Percentiles rank a stretch among this genome's conserved stretches.
phyloP scores from a whole-genome alignment of 2,113 vertebrate species.

The Myocastor coypus region DNA sequence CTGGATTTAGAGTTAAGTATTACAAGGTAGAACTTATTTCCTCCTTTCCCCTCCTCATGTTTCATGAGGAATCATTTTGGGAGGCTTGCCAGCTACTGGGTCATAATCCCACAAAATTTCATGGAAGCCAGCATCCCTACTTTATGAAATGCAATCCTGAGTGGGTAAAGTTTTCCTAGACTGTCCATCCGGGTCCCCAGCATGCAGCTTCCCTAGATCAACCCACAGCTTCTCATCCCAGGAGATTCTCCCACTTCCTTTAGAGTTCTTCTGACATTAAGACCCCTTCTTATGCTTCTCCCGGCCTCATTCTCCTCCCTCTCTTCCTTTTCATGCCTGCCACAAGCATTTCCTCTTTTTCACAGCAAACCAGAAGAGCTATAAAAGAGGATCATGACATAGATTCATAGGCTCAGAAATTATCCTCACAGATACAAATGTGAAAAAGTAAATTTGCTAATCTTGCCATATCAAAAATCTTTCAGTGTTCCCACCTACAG shows the following conservation, averaged over 20 bases:
- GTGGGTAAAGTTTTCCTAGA: too few relatives aligned
- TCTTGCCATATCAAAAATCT: neutral
- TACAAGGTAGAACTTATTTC: neutral
- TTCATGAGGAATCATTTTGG: neutral
- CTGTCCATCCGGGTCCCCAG: accelerated
- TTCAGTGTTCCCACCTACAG: neutral
- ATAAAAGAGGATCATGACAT: neutral
- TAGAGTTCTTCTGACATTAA: neutral
- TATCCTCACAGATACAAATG: too few relatives aligned
- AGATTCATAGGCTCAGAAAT: neutral
- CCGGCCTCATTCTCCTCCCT: neutral
- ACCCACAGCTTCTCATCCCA: neutral
- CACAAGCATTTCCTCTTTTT: neutral
- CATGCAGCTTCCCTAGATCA: neutral
- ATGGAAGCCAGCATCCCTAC: neutral
- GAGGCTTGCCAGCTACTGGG: neutral
- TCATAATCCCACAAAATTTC: neutral
- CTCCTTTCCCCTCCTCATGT: neutral
- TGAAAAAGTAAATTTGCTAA: neutral
- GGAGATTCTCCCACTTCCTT: neutral
- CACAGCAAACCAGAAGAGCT: neutral
- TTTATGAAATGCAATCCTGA: neutral
- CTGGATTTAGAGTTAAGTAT: neutral
- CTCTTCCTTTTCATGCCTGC: neutral
- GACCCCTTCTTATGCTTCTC: neutral